Evolutionary conservation across 2,888 invertebrate species (phyloP).

Genomic region (Orthonevra nobilis): DNA sequence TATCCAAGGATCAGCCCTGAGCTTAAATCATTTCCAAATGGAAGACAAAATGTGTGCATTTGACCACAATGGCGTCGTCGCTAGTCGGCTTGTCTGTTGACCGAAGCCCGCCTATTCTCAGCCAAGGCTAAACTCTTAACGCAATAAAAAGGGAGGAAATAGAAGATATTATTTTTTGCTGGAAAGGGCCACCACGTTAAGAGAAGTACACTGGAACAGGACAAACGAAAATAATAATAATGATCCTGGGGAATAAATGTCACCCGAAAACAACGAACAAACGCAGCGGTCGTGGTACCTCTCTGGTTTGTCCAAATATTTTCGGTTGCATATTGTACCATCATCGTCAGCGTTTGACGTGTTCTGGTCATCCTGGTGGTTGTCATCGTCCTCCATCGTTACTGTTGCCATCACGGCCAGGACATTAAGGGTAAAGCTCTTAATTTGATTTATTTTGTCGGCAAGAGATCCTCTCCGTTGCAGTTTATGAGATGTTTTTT

Average conservation of each 20-base stretch:
- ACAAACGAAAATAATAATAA: constrained; percentile 6
- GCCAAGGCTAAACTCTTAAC: not conserved
- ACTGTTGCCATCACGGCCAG: constrained; percentile 40
- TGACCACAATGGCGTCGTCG: constrained; percentile 53
- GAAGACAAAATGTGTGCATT: constrained; percentile 57
- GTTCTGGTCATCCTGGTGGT: constrained; percentile 37
- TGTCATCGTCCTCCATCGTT: constrained; percentile 18
- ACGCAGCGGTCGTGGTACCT: no score
- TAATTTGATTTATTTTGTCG: constrained; percentile 64
- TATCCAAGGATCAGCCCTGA: constrained; percentile 26
- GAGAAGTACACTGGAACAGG: constrained; percentile 8
- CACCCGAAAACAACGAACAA: constrained; percentile 20
- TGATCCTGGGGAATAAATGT: constrained; percentile 11
- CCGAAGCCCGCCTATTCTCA: not conserved
- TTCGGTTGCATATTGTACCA: constrained; percentile 30
- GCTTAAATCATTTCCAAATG: constrained; percentile 58
- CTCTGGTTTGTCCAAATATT: constrained; percentile 60
- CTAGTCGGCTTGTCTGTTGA: not conserved
- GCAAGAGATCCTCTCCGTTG: constrained; percentile 16
- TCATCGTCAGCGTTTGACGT: constrained; percentile 31
- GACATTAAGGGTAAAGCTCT: constrained; percentile 62
- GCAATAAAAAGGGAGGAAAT: constrained; percentile 9
- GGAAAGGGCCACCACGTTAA: constrained; percentile 1
- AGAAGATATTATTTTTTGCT: constrained; percentile 32
- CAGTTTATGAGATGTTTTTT: constrained; percentile 37